phyloP scores from a whole-genome alignment of 1,140 invertebrate genomes.

The Arion vulgaris region DNA sequence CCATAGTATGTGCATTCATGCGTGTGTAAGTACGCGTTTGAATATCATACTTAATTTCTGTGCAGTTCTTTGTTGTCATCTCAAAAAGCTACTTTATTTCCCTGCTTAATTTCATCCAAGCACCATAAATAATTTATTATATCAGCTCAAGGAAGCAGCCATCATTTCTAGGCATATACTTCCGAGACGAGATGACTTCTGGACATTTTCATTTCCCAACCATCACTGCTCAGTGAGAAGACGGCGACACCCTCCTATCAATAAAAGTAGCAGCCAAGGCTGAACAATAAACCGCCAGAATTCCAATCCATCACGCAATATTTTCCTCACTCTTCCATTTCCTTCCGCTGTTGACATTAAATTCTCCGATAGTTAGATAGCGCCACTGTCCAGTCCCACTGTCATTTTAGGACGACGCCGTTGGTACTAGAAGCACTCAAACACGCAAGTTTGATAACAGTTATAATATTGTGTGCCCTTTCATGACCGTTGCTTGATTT shows the following conservation, averaged over 20 bases:
- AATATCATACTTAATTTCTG: no score
- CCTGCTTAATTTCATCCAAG: not conserved
- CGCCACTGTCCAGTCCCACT: not conserved
- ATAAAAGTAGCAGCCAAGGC: not conserved
- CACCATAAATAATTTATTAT: not conserved
- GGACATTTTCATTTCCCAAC: constrained; percentile 3
- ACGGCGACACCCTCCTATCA: not conserved
- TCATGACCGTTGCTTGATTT: not conserved
- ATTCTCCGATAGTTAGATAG: not conserved
- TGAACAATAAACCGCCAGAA: not conserved
- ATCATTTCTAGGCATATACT: not conserved
- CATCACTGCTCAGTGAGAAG: not conserved
- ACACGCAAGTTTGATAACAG: not conserved
- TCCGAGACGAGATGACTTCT: no score
- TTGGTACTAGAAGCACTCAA: not conserved
- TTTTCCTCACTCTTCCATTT: not conserved
- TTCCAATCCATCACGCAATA: not conserved
- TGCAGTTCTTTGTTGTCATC: no score
- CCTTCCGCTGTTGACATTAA: not conserved
- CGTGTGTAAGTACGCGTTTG: no score
- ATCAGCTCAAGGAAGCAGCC: not conserved
- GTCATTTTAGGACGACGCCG: not conserved
- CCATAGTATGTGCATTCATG: no score
- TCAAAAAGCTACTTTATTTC: no score
- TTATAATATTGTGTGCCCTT: not conserved